Conservation (phyloP, 2,888 invertebrate species). For the Macrophya annulata region DNA sequence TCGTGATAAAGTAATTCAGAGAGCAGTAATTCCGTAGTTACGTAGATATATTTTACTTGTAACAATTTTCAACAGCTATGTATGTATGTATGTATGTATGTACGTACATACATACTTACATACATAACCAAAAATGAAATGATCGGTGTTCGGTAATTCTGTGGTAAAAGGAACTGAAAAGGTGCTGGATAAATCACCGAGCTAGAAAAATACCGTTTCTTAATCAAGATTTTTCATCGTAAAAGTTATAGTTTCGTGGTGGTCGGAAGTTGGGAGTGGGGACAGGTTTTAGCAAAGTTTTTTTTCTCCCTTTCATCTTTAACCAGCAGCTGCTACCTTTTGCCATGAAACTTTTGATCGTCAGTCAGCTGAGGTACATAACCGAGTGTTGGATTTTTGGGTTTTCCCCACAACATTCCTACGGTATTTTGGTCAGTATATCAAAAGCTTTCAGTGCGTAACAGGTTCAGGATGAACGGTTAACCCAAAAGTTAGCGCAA, state of each 20-base stretch:
- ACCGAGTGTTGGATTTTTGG: constrained; percentile 37
- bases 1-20: constrained; percentile 28
- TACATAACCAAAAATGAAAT: background rate
- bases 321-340: constrained; percentile 37
- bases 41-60: background rate
- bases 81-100: too few relatives aligned
- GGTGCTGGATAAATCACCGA: constrained; percentile 29
- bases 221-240: constrained; percentile 50
- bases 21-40: constrained; percentile 18
- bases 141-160: constrained; percentile 34
- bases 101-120: too few relatives aligned
- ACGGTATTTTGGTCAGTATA: constrained; percentile 46
- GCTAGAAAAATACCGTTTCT: constrained; percentile 38
- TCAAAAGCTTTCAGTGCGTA: constrained; percentile 47
- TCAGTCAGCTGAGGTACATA: constrained; percentile 26
- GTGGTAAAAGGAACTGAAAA: background rate
- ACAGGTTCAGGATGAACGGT: constrained; percentile 33
- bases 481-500: constrained; percentile 21
- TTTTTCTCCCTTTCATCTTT: constrained; percentile 38
- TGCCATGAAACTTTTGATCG: constrained; percentile 39
- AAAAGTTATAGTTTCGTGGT: constrained; percentile 45
- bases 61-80: background rate
- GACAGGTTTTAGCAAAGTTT: constrained; percentile 21
- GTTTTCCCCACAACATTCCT: background rate
- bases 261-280: background rate